phyloP scores from a whole-genome alignment of 2,888 invertebrate species.

The Vannuccia rotundouncinata region DNA sequence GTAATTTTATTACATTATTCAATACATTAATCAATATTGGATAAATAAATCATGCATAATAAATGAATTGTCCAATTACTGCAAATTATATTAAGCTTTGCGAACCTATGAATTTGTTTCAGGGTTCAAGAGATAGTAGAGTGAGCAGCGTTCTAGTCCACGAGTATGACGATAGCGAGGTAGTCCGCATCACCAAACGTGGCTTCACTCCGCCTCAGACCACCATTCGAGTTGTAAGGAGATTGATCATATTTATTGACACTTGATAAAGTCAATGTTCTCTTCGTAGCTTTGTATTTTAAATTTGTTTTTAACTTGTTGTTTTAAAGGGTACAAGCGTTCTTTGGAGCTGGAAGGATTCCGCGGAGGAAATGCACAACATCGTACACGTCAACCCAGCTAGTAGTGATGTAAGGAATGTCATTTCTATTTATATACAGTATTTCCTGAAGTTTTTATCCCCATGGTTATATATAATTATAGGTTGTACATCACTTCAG shows the following conservation, averaged over 20 bases:
- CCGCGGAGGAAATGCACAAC: conserved; percentile 50
- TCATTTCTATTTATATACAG: neutral
- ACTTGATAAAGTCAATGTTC: neutral
- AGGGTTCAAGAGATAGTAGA: conserved; percentile 38
- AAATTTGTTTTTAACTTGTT: neutral
- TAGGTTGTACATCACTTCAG: too few species aligned
- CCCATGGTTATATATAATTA: too few species aligned
- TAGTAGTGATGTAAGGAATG: conserved; percentile 47
- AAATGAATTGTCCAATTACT: too few species aligned
- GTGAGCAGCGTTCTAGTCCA: conserved; percentile 54
- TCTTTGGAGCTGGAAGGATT: conserved; percentile 54
- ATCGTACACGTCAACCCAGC: conserved; percentile 54
- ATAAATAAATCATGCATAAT: too few species aligned
- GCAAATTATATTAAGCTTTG: too few species aligned
- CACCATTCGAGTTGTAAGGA: conserved; percentile 44
- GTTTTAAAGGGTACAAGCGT: conserved; percentile 55
- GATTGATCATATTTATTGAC: neutral
- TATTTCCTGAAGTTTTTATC: neutral
- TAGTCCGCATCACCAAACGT: conserved; percentile 48
- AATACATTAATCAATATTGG: too few species aligned
- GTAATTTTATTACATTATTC: too few species aligned
- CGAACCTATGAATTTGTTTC: too few species aligned
- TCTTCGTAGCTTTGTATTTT: neutral
- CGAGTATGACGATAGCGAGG: conserved; percentile 49
- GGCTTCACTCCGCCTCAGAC: conserved; percentile 53